Evolutionary conservation across 2,888 invertebrate genomes (phyloP), one percentile per base, ranked within the genome.

Genomic region (Eupithecia inturbata): DNA sequence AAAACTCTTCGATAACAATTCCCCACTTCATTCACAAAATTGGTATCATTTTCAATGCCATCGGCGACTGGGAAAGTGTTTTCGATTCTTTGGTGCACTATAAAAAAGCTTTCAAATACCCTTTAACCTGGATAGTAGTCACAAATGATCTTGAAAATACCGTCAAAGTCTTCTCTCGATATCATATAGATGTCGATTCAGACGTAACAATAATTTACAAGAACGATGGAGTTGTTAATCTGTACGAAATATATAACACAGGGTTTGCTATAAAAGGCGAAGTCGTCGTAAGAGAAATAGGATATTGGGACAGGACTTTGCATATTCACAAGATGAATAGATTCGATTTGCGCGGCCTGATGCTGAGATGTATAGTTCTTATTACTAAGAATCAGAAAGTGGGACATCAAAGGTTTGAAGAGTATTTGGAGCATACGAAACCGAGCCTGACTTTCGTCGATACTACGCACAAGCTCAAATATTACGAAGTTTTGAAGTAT

Each of bases 401-500:
- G 68, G 85, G 88, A 60, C 86, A 94, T 33, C 82, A 88, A 83
- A 91, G 90, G 4, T 89, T 96, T 77, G 89, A 95, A 74, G 87
- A 95, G 70, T 96, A 96, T 81, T 80, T 87, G 75, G 84, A 84
- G 22, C 86, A 96, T 63, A 91, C 89, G 26, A 90, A 91, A 66
- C 94, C 95, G 7, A 90, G 90, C 31, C 91, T 95, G 71, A 89
- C 91, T 45, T 94, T 95, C 82, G 90, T 95, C 36, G 96, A 96
- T 87, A 95, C 96, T 0, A 92, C 96, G 91, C 95, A 96, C 85
- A 95, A 96, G 80, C 95, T 96, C 82, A 96, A 96, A 86, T 96
- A 94, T 84, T 95, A 94, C 75, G 91, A 95, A 7, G 86, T 96
- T 16, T 84, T 95, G 77, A 87, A 85, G 74, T 95, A 96, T 83